Evolutionary conservation across 1,140 invertebrate species (phyloP).

Genomic region (Druon quercuslanigerum): DNA sequence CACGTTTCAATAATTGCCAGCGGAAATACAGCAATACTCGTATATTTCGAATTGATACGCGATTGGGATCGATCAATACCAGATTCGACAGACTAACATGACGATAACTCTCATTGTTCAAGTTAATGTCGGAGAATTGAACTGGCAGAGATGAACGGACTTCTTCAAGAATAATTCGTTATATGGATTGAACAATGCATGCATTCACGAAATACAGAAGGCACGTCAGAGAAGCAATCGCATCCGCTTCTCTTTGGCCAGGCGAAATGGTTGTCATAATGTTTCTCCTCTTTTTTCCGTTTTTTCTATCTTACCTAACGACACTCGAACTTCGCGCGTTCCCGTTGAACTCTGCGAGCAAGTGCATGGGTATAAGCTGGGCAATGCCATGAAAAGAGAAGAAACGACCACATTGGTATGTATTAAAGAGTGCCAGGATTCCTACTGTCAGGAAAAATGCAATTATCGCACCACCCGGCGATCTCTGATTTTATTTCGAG

Average conservation of each 20-base stretch:
- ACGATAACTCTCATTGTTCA: constrained; percentile 25
- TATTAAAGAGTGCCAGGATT: constrained; percentile 35
- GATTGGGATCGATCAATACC: constrained; percentile 24
- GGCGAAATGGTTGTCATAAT: not conserved
- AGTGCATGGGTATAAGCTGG: not conserved
- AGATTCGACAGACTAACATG: constrained; percentile 13
- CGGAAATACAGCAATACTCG: constrained; percentile 1
- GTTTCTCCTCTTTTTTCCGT: not conserved
- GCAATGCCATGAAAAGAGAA: not conserved
- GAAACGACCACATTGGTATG: constrained; percentile 31
- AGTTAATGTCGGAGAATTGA: not conserved
- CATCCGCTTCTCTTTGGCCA: not conserved
- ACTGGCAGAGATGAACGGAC: not conserved
- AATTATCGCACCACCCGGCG: constrained; percentile 36
- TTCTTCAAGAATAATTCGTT: constrained; percentile 1
- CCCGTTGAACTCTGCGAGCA: not conserved
- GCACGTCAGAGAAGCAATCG: not conserved
- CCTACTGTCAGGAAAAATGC: constrained; percentile 40
- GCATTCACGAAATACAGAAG: too few species aligned
- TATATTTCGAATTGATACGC: constrained; percentile 26
- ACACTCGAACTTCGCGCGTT: constrained; percentile 7
- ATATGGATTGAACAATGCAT: constrained; percentile 6
- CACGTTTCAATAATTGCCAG: constrained; percentile 24
- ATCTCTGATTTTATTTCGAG: constrained; percentile 27
- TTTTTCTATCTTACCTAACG: constrained; percentile 8